These are phyloP conservation scores for Caerostris darwini DNA, from an alignment of 1,140 invertebrate genomes.

Conservation along the genomic window DNA sequence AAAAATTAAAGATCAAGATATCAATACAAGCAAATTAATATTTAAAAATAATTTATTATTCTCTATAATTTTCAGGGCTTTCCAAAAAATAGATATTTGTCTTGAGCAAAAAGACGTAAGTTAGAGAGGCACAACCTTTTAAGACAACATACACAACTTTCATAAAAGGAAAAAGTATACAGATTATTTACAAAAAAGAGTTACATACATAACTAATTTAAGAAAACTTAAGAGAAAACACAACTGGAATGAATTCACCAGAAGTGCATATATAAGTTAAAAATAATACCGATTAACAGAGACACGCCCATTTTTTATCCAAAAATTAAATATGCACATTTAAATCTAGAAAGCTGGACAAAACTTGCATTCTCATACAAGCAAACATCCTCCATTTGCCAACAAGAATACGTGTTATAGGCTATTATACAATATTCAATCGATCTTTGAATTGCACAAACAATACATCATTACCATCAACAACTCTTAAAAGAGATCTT, in stretches of 20 bases:
- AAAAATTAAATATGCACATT: slow-evolving; percentile 11
- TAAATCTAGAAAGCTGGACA: background rate
- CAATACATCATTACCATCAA: slow-evolving; percentile 36
- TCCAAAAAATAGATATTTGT: too few relatives aligned
- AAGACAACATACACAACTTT: slow-evolving; percentile 39
- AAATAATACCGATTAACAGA: background rate
- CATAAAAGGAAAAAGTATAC: slow-evolving; percentile 22
- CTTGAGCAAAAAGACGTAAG: too few relatives aligned
- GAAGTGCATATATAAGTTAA: background rate
- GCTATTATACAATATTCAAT: background rate
- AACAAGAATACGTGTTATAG: slow-evolving; percentile 28
- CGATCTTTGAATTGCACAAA: slow-evolving; percentile 58
- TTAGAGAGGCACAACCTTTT: too few relatives aligned
- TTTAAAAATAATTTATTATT: too few relatives aligned
- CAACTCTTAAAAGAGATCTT: slow-evolving; percentile 39
- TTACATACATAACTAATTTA: slow-evolving; percentile 23
- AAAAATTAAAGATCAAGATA: too few relatives aligned
- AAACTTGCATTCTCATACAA: slow-evolving; percentile 25
- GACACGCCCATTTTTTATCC: background rate
- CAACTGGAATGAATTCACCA: background rate
- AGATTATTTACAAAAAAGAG: slow-evolving; percentile 6
- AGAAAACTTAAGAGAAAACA: background rate
- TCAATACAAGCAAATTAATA: too few relatives aligned
- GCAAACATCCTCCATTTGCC: background rate
- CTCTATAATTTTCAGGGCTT: too few relatives aligned